These are phyloP conservation scores for Cantharis nigra DNA, from an alignment of 2,888 invertebrate genomes.

Conservation along the genomic window DNA sequence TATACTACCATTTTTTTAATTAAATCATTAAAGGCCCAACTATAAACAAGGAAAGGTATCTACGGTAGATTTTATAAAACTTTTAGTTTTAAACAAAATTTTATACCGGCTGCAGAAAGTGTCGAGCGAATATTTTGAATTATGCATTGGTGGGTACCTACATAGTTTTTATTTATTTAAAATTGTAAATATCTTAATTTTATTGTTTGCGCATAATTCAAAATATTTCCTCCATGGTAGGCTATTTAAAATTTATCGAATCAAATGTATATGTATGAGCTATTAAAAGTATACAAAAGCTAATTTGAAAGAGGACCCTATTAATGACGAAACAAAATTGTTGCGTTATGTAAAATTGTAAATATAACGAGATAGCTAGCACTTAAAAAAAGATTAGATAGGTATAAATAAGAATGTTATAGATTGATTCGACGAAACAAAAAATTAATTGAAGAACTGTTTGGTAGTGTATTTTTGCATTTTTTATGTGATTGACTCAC, in stretches of 20 bases:
- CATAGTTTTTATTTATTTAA: neutral
- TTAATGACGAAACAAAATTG: conserved; percentile 11
- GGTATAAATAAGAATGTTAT: conserved; percentile 28
- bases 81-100: conserved; percentile 17
- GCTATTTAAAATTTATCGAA: neutral
- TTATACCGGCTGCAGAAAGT: conserved; percentile 22
- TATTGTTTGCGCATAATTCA: neutral
- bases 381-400: conserved; percentile 28
- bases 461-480: conserved; percentile 32
- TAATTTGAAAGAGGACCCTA: conserved; percentile 19
- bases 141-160: neutral
- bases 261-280: neutral
- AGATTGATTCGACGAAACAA: conserved; percentile 25
- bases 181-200: neutral
- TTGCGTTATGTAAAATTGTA: conserved; percentile 26
- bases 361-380: conserved; percentile 28
- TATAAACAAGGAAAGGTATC: conserved; percentile 14
- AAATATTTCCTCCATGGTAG: neutral
- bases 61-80: neutral
- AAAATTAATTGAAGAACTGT: conserved; percentile 22
- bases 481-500: conserved; percentile 30
- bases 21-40: conserved; percentile 13
- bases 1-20: conserved; percentile 3
- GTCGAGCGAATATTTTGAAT: conserved; percentile 2
- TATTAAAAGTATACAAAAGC: conserved; percentile 18